These are phyloP conservation scores for Vireo griseus DNA, from an alignment of 2,797 vertebrate genomes.

Conservation along the genomic window DNA sequence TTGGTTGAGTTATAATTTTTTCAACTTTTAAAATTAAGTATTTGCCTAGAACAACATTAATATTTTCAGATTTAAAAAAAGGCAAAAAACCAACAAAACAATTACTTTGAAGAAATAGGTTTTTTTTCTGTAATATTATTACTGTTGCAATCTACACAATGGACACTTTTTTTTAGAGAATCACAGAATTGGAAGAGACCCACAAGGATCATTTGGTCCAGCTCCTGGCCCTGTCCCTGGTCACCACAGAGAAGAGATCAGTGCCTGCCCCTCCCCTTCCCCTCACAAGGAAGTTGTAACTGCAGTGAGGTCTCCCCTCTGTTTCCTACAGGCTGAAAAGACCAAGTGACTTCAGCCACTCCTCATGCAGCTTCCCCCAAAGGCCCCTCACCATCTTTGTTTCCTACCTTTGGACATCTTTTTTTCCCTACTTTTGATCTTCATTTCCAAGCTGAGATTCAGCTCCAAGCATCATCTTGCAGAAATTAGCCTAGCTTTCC, in stretches of 20 bases:
- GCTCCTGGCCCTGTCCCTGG: not conserved
- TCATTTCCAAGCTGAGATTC: not conserved
- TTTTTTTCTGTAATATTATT: not conserved
- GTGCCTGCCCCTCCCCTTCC: not conserved
- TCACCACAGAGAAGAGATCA: not conserved
- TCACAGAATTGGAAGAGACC: not conserved
- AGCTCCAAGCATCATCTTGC: not conserved
- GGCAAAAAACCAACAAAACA: not conserved
- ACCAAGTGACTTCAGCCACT: not conserved
- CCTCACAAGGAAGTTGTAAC: rapidly evolving
- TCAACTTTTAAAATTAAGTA: not conserved
- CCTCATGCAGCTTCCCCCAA: rapidly evolving
- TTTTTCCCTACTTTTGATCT: not conserved
- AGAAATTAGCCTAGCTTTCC: not conserved
- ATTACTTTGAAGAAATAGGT: not conserved
- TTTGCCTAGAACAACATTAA: not conserved
- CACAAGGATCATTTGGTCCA: not conserved
- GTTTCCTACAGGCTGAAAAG: not conserved
- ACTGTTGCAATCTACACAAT: not conserved
- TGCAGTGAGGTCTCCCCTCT: not conserved
- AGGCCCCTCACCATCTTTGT: not conserved
- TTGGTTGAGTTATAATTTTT: not conserved
- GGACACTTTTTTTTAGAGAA: not conserved
- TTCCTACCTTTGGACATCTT: not conserved
- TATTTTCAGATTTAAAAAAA: not conserved